Evolutionary conservation across 1,140 invertebrate genomes (phyloP).

Genomic region (Adelges cooleyi): DNA sequence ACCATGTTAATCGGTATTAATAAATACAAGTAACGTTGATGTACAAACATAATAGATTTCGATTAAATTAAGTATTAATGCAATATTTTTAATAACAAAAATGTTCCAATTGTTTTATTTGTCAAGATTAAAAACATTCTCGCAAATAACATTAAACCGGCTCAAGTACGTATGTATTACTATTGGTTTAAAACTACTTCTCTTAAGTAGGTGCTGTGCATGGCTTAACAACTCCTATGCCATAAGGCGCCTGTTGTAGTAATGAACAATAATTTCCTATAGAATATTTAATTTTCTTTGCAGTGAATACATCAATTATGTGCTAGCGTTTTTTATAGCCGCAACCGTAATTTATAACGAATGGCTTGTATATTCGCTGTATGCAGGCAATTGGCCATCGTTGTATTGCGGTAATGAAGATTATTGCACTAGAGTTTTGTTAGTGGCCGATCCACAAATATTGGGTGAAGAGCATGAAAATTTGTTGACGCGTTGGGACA

Average conservation of each 20-base stretch:
- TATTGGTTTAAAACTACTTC: too few species aligned
- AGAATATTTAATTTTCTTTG: not conserved
- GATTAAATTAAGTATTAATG: too few species aligned
- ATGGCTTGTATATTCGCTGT: conserved; percentile 30
- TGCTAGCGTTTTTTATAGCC: not conserved
- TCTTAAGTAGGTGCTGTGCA: too few species aligned
- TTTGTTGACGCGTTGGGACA: conserved; percentile 58
- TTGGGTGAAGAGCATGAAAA: conserved; percentile 61
- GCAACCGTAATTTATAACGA: conserved; percentile 28
- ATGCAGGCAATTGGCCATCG: conserved; percentile 32
- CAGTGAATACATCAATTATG: conserved; percentile 2
- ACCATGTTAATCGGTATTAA: too few species aligned
- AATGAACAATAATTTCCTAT: too few species aligned
- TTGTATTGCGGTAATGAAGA: conserved; percentile 31
- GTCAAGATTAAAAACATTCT: conserved; percentile 7
- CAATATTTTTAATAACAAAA: too few species aligned
- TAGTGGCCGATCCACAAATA: conserved; percentile 88
- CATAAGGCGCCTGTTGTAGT: too few species aligned
- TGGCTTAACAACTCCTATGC: too few species aligned
- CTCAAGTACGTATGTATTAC: conserved; percentile 18
- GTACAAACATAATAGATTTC: too few species aligned
- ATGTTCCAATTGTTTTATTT: conserved; percentile 19
- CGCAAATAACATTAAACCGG: not conserved
- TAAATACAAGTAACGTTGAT: too few species aligned
- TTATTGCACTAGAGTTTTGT: conserved; percentile 44